phyloP scores from a whole-genome alignment of 2,888 invertebrate genomes.

The Conops quadrifasciatus region DNA sequence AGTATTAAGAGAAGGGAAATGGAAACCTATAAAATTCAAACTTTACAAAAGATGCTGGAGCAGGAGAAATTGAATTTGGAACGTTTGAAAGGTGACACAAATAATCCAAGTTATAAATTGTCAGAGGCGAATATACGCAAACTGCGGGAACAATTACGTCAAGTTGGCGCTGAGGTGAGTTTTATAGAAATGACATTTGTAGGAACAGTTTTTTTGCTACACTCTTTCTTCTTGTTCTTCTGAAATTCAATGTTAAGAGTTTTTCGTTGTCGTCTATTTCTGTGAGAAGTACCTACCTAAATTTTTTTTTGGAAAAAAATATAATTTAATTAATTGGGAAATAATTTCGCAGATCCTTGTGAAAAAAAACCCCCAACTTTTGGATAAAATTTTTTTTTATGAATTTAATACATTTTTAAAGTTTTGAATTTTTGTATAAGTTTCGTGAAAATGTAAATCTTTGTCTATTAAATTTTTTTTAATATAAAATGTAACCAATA shows the following conservation, averaged over 20 bases:
- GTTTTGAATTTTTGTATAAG: background rate
- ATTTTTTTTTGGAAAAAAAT: too few relatives aligned
- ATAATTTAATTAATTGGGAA: too few relatives aligned
- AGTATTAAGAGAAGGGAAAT: slow-evolving; percentile 85
- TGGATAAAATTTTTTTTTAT: background rate
- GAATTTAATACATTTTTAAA: background rate
- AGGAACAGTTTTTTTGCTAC: background rate
- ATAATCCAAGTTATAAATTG: slow-evolving; percentile 60
- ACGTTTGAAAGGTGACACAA: slow-evolving; percentile 70
- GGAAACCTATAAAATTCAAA: slow-evolving; percentile 83
- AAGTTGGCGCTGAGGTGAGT: slow-evolving; percentile 65
- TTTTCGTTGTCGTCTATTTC: background rate
- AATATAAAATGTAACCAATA: too few relatives aligned
- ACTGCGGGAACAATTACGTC: slow-evolving; percentile 63
- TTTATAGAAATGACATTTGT: background rate
- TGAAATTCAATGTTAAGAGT: background rate
- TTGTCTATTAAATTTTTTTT: too few relatives aligned
- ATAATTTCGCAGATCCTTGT: too few relatives aligned
- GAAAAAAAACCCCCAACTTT: too few relatives aligned
- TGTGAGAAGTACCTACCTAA: background rate
- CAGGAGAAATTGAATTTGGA: slow-evolving; percentile 85
- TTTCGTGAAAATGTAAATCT: background rate
- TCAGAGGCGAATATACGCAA: slow-evolving; percentile 64
- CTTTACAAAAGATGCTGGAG: slow-evolving; percentile 89
- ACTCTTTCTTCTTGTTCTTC: background rate